A percentile compares a stretch with the other conserved stretches of the same genome.
Evolutionary conservation across 2,113 vertebrate genomes (phyloP).

Genomic region (Brienomyrus brachyistius): DNA sequence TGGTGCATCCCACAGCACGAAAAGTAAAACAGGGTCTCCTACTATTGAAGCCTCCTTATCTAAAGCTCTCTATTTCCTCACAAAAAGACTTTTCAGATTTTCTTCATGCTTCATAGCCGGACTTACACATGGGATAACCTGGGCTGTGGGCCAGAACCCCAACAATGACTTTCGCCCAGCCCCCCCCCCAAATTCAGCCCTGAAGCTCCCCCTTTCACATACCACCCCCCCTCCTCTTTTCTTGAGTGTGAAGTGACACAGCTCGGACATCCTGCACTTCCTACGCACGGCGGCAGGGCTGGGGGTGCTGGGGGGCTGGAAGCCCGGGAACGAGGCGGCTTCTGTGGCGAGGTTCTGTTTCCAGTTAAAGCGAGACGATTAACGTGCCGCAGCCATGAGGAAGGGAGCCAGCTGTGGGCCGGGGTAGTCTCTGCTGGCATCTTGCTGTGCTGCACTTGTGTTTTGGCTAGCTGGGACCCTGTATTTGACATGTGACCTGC

Average conservation of each 20-base stretch:
- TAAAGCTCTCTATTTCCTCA: not conserved
- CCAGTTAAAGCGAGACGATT: constrained; percentile 8
- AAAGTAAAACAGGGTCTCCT: constrained; percentile 32
- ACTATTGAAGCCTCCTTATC: not conserved
- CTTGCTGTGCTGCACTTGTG: not conserved
- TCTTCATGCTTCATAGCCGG: not conserved
- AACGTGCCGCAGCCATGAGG: not conserved
- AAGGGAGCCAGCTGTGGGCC: not conserved
- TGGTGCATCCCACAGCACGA: constrained; percentile 38
- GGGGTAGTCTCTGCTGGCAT: not conserved
- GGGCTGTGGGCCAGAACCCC: not conserved
- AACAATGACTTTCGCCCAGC: not conserved
- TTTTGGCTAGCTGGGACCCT: not conserved
- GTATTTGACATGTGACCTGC: not conserved
- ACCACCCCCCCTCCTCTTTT: constrained; percentile 42
- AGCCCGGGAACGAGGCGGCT: not conserved
- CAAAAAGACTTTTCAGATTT: not conserved
- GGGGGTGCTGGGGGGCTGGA: not conserved
- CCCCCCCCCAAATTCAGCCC: constrained; percentile 31
- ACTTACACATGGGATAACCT: not conserved
- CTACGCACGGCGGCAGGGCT: not conserved
- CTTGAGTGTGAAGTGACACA: constrained; percentile 51
- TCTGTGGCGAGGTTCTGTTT: not conserved
- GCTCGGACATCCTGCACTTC: constrained; percentile 36
- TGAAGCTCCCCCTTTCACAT: not conserved